A percentile compares a stretch with the other conserved stretches of the same genome.
phyloP scores from a whole-genome alignment of 2,113 vertebrate species.

The Limnothrissa miodon region DNA sequence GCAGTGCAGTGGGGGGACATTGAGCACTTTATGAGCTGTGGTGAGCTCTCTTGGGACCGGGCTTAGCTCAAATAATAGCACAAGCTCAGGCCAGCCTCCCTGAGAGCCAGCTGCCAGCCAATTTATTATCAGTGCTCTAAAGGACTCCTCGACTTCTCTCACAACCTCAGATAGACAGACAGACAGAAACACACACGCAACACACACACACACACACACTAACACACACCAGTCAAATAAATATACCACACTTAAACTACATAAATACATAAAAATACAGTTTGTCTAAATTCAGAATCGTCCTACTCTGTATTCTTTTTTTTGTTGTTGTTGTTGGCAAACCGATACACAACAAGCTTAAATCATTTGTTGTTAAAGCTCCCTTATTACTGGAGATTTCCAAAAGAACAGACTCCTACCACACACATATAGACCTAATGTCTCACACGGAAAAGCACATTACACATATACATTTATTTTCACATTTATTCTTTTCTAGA shows the following conservation, averaged over 20 bases:
- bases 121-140: constrained; percentile 49
- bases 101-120: constrained; percentile 52
- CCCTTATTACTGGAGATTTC: not conserved
- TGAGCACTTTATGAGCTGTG: constrained; percentile 43
- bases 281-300: not conserved
- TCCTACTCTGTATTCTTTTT: not conserved
- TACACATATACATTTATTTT: too few species aligned
- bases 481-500: too few species aligned
- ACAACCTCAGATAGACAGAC: not conserved
- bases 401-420: not conserved
- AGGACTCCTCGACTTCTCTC: constrained; percentile 33
- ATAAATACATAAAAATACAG: not conserved
- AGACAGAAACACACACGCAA: not conserved
- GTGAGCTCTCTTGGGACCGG: constrained; percentile 45
- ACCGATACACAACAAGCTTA: not conserved
- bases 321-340: not conserved
- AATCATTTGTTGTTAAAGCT: not conserved
- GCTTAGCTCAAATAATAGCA: constrained; percentile 50
- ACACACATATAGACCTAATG: not conserved
- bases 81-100: constrained; percentile 33
- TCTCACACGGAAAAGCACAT: not conserved
- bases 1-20: constrained; percentile 26
- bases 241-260: not conserved
- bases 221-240: not conserved
- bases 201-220: not conserved